phyloP scores from a whole-genome alignment of 2,797 vertebrate genomes.

The Atherinosoma microstoma region DNA sequence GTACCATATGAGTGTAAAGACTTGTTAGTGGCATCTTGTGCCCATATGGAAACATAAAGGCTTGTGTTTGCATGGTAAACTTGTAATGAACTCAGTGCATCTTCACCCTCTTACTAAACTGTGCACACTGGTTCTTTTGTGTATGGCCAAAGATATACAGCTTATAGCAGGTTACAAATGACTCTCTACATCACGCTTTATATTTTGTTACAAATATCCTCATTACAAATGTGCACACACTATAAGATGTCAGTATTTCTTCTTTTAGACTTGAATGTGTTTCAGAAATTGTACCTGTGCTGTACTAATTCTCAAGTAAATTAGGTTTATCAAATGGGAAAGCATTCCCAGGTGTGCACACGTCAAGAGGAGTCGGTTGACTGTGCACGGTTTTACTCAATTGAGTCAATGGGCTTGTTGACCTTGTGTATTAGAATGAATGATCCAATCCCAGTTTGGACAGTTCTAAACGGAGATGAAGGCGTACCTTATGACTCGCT shows the following conservation, averaged over 20 bases:
- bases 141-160: neutral
- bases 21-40: neutral
- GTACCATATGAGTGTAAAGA: constrained; percentile 26
- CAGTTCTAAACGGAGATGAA: constrained; percentile 1
- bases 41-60: constrained; percentile 27
- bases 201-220: neutral
- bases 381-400: constrained; percentile 17
- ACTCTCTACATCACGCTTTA: no score
- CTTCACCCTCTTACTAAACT: neutral
- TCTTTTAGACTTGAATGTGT: constrained; percentile 14
- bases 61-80: neutral
- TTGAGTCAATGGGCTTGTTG: constrained; percentile 25
- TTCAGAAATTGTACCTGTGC: constrained; percentile 30
- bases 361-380: constrained; percentile 22
- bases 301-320: constrained; percentile 15
- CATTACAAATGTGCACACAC: neutral
- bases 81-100: neutral
- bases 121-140: neutral
- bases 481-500: neutral
- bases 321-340: constrained; percentile 37
- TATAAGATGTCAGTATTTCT: constrained; percentile 22
- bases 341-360: constrained; percentile 31
- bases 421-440: constrained; percentile 17
- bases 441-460: constrained; percentile 14
- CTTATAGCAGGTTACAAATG: neutral